A percentile compares a stretch with the other conserved stretches of the same genome.
Evolutionary conservation across 2,113 vertebrate genomes (phyloP).

Genomic region (Danionella cerebrum): DNA sequence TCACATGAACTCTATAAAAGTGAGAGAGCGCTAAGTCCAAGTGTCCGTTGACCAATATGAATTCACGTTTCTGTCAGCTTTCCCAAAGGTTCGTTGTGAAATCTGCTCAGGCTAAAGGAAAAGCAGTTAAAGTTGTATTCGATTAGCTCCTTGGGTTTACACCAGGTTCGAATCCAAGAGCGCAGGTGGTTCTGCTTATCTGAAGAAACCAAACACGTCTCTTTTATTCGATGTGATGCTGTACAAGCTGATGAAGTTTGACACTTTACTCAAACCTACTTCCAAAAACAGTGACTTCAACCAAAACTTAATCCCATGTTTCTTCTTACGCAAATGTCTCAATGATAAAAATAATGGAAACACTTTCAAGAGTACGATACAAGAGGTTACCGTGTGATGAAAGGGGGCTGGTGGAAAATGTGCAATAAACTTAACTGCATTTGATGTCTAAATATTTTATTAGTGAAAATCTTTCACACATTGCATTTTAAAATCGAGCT

Average conservation of each 20-base stretch:
- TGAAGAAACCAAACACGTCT: constrained; percentile 59
- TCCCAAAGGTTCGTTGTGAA: constrained; percentile 60
- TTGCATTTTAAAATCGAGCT: not conserved
- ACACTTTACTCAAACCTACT: constrained; percentile 56
- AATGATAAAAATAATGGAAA: not conserved
- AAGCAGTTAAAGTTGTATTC: constrained; percentile 61
- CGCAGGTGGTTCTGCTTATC: constrained; percentile 62
- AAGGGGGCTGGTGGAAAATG: too few species aligned
- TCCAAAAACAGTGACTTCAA: constrained; percentile 59
- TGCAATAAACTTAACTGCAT: not conserved
- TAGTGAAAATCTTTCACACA: constrained; percentile 3
- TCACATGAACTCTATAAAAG: constrained; percentile 23
- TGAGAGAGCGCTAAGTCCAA: not conserved
- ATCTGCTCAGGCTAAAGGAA: constrained; percentile 46
- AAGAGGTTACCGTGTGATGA: too few species aligned
- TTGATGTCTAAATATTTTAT: not conserved
- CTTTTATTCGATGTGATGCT: constrained; percentile 55
- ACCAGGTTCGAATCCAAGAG: constrained; percentile 26
- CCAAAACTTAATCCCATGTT: constrained; percentile 57
- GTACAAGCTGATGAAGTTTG: constrained; percentile 57
- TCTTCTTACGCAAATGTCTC: constrained; percentile 39
- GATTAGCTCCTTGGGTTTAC: constrained; percentile 53
- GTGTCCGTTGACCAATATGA: constrained; percentile 5
- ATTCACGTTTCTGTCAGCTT: constrained; percentile 38
- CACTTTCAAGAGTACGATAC: too few species aligned